phyloP scores from a whole-genome alignment of 1,140 invertebrate genomes.

The Bathynomus jamesi region DNA sequence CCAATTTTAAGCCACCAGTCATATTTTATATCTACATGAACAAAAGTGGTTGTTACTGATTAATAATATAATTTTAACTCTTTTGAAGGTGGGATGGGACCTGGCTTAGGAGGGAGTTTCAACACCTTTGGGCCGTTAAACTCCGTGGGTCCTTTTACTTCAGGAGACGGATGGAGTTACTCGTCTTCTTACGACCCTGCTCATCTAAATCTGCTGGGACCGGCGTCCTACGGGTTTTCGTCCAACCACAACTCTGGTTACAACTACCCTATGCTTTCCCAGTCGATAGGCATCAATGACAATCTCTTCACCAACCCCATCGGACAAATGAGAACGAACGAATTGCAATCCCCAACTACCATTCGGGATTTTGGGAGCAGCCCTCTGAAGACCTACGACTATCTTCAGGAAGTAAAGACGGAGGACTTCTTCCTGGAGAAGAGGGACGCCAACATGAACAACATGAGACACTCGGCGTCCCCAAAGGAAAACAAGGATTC shows the following conservation, averaged over 20 bases:
- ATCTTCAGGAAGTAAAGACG: conserved; percentile 32
- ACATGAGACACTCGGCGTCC: conserved; percentile 12
- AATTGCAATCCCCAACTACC: conserved; percentile 25
- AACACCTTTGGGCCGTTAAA: conserved; percentile 25
- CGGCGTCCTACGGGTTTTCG: conserved; percentile 27
- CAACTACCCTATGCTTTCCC: conserved; percentile 32
- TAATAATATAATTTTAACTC: no score
- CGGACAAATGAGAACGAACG: conserved; percentile 22
- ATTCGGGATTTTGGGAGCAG: conserved; percentile 20
- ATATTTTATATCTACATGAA: no score
- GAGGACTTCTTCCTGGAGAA: conserved; percentile 32
- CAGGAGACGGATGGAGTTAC: conserved; percentile 28
- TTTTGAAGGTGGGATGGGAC: conserved; percentile 14
- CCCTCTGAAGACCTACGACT: conserved; percentile 27
- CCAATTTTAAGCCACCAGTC: no score
- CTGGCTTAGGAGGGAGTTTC: conserved; percentile 7
- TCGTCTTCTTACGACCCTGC: conserved; percentile 27
- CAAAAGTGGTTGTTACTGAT: no score
- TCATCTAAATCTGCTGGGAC: conserved; percentile 27
- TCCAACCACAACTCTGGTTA: conserved; percentile 32
- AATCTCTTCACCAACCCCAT: conserved; percentile 33
- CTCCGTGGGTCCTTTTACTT: conserved; percentile 20
- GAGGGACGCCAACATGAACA: conserved; percentile 25
- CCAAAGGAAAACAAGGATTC: conserved; percentile 29
- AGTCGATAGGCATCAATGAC: conserved; percentile 31